Base-by-base conservation (phyloP, 1,140 invertebrate genomes). In the Psix sp. region DNA sequence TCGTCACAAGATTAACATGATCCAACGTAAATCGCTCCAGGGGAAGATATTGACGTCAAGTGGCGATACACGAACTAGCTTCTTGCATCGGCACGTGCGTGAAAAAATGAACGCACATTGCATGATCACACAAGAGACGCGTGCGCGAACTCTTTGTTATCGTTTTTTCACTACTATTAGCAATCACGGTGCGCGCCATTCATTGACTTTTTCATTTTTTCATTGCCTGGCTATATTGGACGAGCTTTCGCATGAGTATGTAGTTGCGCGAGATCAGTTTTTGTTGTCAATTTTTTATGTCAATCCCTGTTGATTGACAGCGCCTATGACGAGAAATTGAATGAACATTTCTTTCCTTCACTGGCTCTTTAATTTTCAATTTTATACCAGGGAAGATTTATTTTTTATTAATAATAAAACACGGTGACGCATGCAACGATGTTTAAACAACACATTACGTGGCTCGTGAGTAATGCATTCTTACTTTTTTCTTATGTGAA, bases 101-200 rank as follows among this genome's bases (percentile, higher is more conserved):
- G 39, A 21, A 70, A 70, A 70, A 70, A 60, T 70, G 54, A 46
- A 45, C 33, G 45, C 45, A 54, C 54, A 68, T n/a, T 46, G 54
- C 40, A 68, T 52, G 46, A 68, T 68, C 46, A 9, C 43, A 31
- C 29, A 31, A 48, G 16, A 31, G 29, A 35, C 54, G 65, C 65
- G 24, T 68, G 65, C 54, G 65, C 65, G 39, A 11, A 9, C 24
- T 3, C 21, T 52, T 67, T 36, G 18, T 20, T 57, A 49, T 49
- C 48, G 56, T 13, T 35, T 5, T 35, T 13, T 2, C n/a, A 3
- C 1, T 29, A 29, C n/a, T 56, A 7, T 33, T 48, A 3, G 7
- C 13, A 11, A 46, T 20, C 5, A 43, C 46, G 6, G 26, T 31
- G 24, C 26, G 16, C 16, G 45, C 49, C 36, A 2, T 15, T 31